Percentiles rank a stretch among this genome's conserved stretches.
Conservation (phyloP, 2,888 invertebrate species). For the Philhelius pedissequus region DNA sequence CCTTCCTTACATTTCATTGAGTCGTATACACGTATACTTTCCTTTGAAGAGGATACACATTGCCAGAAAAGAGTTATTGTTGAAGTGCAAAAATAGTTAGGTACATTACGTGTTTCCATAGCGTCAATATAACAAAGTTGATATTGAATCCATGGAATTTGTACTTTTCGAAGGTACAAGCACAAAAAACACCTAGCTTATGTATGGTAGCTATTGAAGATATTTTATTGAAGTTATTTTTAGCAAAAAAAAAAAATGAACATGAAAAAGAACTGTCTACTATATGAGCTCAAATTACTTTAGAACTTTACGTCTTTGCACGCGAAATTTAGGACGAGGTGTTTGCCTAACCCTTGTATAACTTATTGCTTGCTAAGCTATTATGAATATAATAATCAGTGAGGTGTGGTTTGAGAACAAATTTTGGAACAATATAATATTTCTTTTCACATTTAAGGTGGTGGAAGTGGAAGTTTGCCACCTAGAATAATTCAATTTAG, state of each 20-base stretch:
- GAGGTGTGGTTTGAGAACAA: constrained; percentile 41
- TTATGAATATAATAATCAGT: constrained; percentile 30
- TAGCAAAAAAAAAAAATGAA: background rate
- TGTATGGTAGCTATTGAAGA: background rate
- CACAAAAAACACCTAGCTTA: background rate
- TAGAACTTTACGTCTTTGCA: constrained; percentile 45
- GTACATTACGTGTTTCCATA: constrained; percentile 6
- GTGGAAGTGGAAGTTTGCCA: background rate
- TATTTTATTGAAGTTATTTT: background rate
- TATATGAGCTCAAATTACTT: constrained; percentile 27
- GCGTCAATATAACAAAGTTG: background rate
- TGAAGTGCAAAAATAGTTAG: background rate
- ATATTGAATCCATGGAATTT: background rate
- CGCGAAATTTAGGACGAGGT: constrained; percentile 56
- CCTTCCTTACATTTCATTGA: background rate
- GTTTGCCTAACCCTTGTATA: constrained; percentile 52
- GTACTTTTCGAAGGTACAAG: background rate
- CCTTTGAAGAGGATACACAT: background rate
- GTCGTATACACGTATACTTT: background rate
- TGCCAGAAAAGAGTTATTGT: background rate
- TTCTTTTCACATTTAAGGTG: background rate
- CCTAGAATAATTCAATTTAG: background rate
- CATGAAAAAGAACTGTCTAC: background rate
- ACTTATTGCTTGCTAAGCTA: constrained; percentile 16
- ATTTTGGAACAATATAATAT: constrained; percentile 29